A percentile compares a stretch with the other conserved stretches of the same genome.
Evolutionary conservation across 2,888 invertebrate genomes (phyloP).

Genomic region (Neria commutata): DNA sequence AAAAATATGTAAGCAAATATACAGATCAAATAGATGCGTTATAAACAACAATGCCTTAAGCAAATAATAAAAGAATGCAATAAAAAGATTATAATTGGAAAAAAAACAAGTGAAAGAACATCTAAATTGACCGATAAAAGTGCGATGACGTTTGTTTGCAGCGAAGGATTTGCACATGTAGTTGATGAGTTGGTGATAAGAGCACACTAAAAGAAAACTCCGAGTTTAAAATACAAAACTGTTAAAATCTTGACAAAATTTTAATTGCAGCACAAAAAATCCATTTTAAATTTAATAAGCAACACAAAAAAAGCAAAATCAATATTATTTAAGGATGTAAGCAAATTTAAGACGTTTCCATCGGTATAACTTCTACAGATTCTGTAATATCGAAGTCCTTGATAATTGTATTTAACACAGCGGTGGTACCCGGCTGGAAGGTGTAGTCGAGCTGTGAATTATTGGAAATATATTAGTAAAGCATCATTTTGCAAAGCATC

Average conservation of each 20-base stretch:
- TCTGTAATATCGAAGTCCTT: constrained; percentile 54
- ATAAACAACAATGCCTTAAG: too few species aligned
- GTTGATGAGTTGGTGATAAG: too few species aligned
- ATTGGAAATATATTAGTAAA: not conserved
- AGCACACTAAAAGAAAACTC: not conserved
- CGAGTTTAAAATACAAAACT: not conserved
- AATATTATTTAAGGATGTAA: too few species aligned
- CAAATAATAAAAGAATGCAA: too few species aligned
- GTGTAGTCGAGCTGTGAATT: constrained; percentile 54
- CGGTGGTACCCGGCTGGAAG: constrained; percentile 54
- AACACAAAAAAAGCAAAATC: not conserved
- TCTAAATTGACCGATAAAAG: not conserved
- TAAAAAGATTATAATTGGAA: too few species aligned
- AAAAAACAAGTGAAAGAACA: too few species aligned
- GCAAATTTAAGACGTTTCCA: constrained; percentile 50
- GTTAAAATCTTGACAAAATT: not conserved
- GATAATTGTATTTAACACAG: constrained; percentile 42
- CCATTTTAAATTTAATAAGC: not conserved
- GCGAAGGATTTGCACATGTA: too few species aligned
- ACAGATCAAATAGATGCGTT: too few species aligned
- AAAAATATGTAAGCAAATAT: too few species aligned
- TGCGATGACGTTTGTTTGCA: too few species aligned
- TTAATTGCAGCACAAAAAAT: not conserved
- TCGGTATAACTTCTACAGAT: constrained; percentile 49
- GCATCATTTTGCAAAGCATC: not conserved